phyloP scores from a whole-genome alignment of 2,888 invertebrate genomes.

The Corythucha ciliata region DNA sequence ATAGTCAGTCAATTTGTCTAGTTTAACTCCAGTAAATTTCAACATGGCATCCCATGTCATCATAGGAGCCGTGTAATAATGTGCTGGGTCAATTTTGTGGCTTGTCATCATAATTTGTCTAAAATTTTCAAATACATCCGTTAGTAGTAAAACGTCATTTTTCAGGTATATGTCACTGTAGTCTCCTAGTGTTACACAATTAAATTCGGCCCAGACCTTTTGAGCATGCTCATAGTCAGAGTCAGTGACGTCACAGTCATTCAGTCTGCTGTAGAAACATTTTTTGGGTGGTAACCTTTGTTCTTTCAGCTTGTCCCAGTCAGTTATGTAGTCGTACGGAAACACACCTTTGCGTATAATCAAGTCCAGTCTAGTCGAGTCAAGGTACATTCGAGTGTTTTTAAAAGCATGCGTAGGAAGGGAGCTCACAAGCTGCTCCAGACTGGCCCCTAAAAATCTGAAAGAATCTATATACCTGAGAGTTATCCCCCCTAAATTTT shows the following conservation, averaged over 20 bases:
- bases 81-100: background rate
- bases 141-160: background rate
- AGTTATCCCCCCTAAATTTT: background rate
- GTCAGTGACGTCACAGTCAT: constrained; percentile 2
- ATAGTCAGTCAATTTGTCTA: constrained; percentile 4
- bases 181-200: background rate
- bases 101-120: background rate
- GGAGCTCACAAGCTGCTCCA: no score
- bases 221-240: constrained; percentile 9
- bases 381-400: no score
- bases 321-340: constrained; percentile 12
- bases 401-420: no score
- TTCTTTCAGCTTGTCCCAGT: background rate
- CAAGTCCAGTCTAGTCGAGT: background rate
- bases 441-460: background rate
- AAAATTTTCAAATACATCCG: constrained; percentile 15
- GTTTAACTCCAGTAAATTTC: constrained; percentile 7
- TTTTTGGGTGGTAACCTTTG: constrained; percentile 7
- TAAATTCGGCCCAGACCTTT: constrained; percentile 4
- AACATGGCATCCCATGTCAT: constrained; percentile 10
- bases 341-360: constrained; percentile 13
- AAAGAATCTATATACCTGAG: background rate
- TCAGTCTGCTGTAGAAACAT: constrained; percentile 9
- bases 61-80: background rate
- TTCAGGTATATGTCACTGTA: constrained; percentile 10